These are phyloP conservation scores for Vollenhovia emeryi DNA, from an alignment of 1,140 invertebrate genomes.

Conservation along the genomic window DNA sequence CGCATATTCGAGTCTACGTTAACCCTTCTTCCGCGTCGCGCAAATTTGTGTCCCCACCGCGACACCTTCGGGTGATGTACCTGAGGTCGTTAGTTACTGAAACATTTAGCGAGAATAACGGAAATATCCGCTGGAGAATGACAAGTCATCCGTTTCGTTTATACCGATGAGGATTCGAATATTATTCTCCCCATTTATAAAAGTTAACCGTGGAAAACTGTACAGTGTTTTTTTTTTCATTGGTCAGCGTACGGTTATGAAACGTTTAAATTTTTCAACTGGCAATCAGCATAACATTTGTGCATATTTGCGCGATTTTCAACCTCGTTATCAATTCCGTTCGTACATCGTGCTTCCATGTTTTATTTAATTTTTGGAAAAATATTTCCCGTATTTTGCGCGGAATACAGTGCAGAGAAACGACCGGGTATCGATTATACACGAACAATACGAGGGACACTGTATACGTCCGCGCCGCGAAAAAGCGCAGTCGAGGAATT, in stretches of 20 bases:
- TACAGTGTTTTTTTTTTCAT: background rate
- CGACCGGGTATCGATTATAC: background rate
- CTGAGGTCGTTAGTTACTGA: background rate
- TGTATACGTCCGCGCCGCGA: no score
- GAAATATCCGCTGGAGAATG: background rate
- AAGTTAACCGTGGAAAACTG: background rate
- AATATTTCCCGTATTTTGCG: background rate
- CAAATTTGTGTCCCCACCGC: background rate
- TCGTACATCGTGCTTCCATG: background rate
- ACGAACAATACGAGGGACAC: background rate
- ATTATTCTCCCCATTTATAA: background rate
- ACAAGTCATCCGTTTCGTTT: background rate
- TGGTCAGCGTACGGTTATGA: background rate
- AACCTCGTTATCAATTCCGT: background rate
- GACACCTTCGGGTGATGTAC: background rate
- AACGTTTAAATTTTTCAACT: background rate
- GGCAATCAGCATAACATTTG: background rate
- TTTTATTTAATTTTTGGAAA: background rate
- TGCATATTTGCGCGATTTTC: background rate
- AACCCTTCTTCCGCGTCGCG: background rate
- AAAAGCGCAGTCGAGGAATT: constrained; percentile 1
- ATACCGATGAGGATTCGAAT: background rate
- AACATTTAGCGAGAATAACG: constrained; percentile 22
- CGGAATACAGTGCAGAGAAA: background rate
- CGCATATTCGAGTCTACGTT: background rate